A percentile compares a stretch with the other conserved stretches of the same genome.
Conservation (phyloP, 2,113 vertebrate species). For the Nipponia nippon region DNA sequence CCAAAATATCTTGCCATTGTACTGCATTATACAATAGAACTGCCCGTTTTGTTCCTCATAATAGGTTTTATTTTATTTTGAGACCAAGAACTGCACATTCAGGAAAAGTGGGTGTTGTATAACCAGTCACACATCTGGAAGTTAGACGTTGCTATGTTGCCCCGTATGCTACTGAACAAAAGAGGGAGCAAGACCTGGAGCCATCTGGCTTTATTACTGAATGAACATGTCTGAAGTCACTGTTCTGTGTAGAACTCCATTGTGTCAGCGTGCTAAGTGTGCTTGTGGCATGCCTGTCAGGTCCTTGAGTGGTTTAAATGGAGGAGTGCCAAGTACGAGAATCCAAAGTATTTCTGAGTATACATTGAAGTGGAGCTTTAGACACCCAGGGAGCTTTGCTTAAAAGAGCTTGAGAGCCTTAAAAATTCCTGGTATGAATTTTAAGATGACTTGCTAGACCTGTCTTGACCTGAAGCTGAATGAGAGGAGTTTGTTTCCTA, state of each 20-base stretch:
- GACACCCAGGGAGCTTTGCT: neutral
- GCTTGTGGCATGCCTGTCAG: neutral
- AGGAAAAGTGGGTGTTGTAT: neutral
- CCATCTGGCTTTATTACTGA: neutral
- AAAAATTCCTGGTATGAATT: neutral
- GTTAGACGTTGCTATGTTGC: neutral
- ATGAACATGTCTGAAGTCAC: neutral
- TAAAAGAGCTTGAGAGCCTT: neutral
- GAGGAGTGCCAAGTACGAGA: neutral
- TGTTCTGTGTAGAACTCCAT: fast-evolving
- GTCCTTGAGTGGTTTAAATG: neutral
- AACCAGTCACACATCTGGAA: neutral
- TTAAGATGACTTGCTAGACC: neutral
- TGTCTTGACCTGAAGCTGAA: neutral
- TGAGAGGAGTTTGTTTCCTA: neutral
- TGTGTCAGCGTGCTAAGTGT: neutral
- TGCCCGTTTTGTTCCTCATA: neutral
- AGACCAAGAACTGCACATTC: neutral
- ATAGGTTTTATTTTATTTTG: neutral
- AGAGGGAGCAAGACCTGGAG: neutral
- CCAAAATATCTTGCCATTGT: neutral
- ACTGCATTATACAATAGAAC: neutral
- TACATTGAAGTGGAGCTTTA: neutral
- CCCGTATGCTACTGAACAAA: neutral
- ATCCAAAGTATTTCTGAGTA: neutral